A percentile compares a stretch with the other conserved stretches of the same genome.
Evolutionary conservation across 2,797 vertebrate genomes (phyloP).

Genomic region (Sebastes melanostomus): DNA sequence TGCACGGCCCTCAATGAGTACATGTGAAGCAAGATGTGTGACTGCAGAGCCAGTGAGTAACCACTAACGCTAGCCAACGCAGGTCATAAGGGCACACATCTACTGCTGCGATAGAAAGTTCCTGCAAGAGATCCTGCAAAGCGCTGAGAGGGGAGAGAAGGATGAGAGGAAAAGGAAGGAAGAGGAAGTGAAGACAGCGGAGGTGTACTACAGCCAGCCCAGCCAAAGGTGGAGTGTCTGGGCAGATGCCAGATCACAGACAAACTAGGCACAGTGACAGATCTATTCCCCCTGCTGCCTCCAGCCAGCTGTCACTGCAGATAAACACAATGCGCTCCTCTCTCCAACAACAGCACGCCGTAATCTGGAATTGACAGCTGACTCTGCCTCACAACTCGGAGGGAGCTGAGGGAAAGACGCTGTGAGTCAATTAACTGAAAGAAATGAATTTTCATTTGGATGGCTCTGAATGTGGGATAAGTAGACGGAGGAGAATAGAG

Average conservation of each 20-base stretch:
- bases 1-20: constrained; percentile 7
- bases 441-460: constrained; percentile 49
- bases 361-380: constrained; percentile 76
- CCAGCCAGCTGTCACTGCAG: constrained; percentile 74
- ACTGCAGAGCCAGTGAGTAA: constrained; percentile 3
- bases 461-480: constrained; percentile 33
- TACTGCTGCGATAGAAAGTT: constrained; percentile 16
- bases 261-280: constrained; percentile 74
- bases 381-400: constrained; percentile 55
- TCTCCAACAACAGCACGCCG: constrained; percentile 61
- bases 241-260: constrained; percentile 68
- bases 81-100: constrained; percentile 1
- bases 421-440: constrained; percentile 66
- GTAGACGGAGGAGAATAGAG: constrained; percentile 10
- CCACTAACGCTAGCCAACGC: neutral
- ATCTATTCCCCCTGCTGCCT: constrained; percentile 70
- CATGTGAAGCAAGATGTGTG: constrained; percentile 18
- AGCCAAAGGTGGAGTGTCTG: constrained; percentile 67
- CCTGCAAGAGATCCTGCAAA: constrained; percentile 8
- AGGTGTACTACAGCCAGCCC: constrained; percentile 35
- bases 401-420: constrained; percentile 44
- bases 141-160: neutral
- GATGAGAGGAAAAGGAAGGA: neutral
- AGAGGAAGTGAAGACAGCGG: constrained; percentile 11
- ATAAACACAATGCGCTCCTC: constrained; percentile 71